A percentile compares a stretch with the other conserved stretches of the same genome.
Evolutionary conservation across 2,888 invertebrate genomes (phyloP).

Genomic region (Athalia rosae): DNA sequence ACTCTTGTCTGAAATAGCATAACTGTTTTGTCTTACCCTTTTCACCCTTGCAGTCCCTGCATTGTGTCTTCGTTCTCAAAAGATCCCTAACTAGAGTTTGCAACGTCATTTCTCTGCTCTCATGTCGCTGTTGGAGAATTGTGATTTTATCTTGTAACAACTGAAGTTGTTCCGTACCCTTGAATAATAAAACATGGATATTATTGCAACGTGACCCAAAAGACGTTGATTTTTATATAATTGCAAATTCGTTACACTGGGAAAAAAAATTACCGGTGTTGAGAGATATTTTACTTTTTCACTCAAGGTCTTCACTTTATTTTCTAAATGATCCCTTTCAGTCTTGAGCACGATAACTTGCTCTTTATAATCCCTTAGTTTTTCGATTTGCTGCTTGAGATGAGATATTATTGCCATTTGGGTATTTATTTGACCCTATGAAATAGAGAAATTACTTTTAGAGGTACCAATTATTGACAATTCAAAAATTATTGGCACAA

Average conservation of each 20-base stretch:
- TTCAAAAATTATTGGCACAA: constrained; percentile 3
- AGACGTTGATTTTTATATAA: neutral
- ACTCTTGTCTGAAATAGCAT: constrained; percentile 69
- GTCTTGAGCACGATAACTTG: constrained; percentile 75
- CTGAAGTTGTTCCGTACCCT: constrained; percentile 69
- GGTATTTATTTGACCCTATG: constrained; percentile 81
- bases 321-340: constrained; percentile 77
- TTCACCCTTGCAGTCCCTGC: constrained; percentile 67
- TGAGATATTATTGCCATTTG: constrained; percentile 73
- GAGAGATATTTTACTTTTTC: constrained; percentile 70
- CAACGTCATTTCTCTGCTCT: constrained; percentile 69
- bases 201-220: too few species aligned
- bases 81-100: constrained; percentile 69
- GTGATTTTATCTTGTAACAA: constrained; percentile 68
- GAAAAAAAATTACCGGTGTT: constrained; percentile 61
- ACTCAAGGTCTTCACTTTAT: constrained; percentile 69
- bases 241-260: neutral
- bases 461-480: constrained; percentile 13
- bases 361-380: constrained; percentile 81
- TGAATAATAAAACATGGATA: constrained; percentile 45
- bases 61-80: constrained; percentile 66
- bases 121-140: constrained; percentile 70
- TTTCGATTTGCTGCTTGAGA: constrained; percentile 73
- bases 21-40: constrained; percentile 65
- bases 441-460: constrained; percentile 41